Base-by-base conservation (phyloP, 2,888 invertebrate species). In the Tubulanus polymorphus region DNA sequence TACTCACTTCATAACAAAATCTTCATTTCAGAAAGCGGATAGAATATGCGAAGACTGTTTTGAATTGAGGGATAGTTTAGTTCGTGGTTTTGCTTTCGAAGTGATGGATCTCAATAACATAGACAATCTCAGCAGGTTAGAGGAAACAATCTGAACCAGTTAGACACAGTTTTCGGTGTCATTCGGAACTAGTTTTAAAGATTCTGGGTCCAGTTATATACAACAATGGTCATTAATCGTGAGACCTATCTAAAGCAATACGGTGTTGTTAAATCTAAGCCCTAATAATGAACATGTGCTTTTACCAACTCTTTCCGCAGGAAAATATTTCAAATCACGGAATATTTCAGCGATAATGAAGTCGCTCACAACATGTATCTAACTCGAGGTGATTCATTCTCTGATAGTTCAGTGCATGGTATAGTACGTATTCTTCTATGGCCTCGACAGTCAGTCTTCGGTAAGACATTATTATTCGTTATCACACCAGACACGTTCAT, bases 361-460 rank as follows among this genome's bases (percentile, higher is more conserved):
- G 82, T 90, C 59, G 87, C 91, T 0, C 89, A 91, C 69, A 91
- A 91, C 75, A 71, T 91, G 41, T 86, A 86, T 59, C 81, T 91
- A 41, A 87, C 87, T 10, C 79, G 84, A 69, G 86, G 85, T 1
- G 70, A 76, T 3, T 57, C 64, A n/a, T 71, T 73, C 53, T 69
- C 66, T 28, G 67, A 67, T 28, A 66, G 62, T 48, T 41, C 57
- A 3, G 53, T 63, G 15, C 65, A 67, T 18, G 72, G 73, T 0
- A n/a, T n/a, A n/a, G 52, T 76, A 30, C 52, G 75, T 48, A 60
- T 72, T n/a, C 72, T 63, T 54, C 61, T 77, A 27, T 77, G 75
- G 74, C 74, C 75, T 2, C 63, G 77, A 37, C 61, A 81, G 59
- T 81, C 83, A 28, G 81, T 79, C 46, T 78, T 73, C 32, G 79